phyloP scores from a whole-genome alignment of 2,888 invertebrate genomes.

The Andrena fulva region DNA sequence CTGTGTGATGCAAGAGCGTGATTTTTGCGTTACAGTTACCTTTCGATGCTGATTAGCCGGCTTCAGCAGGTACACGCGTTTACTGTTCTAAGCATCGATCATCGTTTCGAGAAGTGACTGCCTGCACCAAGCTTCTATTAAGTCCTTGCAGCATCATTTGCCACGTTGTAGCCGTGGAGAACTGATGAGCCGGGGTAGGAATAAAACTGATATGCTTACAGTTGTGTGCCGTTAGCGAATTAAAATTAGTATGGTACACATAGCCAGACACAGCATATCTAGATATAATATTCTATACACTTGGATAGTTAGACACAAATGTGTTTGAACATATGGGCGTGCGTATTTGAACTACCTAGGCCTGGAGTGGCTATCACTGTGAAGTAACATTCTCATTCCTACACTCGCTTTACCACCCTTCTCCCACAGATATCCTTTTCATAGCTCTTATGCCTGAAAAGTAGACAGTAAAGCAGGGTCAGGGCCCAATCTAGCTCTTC shows the following conservation, averaged over 20 bases:
- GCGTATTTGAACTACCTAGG: too few species aligned
- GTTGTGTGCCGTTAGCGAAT: background rate
- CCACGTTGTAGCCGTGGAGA: constrained; percentile 14
- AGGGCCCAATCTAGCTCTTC: too few species aligned
- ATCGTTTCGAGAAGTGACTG: constrained; percentile 2
- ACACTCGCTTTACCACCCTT: too few species aligned
- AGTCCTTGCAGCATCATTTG: background rate
- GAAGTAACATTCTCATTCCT: too few species aligned
- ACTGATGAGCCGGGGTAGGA: background rate
- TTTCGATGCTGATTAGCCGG: constrained; percentile 2
- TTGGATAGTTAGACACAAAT: too few species aligned
- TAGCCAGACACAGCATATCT: background rate
- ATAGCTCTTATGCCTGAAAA: too few species aligned
- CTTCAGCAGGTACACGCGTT: background rate
- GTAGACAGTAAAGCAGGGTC: too few species aligned
- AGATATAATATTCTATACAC: background rate
- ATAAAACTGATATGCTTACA: constrained; percentile 1
- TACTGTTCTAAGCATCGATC: background rate
- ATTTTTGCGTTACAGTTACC: constrained; percentile 3
- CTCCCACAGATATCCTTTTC: too few species aligned
- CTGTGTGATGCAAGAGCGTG: constrained; percentile 7
- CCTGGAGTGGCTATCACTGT: too few species aligned
- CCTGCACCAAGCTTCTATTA: constrained; percentile 6
- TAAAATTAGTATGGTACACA: background rate
- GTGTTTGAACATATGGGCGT: too few species aligned